Evolutionary conservation across 2,113 vertebrate genomes (phyloP), one percentile per base, ranked within the genome.

Genomic region (Delphinus delphis): DNA sequence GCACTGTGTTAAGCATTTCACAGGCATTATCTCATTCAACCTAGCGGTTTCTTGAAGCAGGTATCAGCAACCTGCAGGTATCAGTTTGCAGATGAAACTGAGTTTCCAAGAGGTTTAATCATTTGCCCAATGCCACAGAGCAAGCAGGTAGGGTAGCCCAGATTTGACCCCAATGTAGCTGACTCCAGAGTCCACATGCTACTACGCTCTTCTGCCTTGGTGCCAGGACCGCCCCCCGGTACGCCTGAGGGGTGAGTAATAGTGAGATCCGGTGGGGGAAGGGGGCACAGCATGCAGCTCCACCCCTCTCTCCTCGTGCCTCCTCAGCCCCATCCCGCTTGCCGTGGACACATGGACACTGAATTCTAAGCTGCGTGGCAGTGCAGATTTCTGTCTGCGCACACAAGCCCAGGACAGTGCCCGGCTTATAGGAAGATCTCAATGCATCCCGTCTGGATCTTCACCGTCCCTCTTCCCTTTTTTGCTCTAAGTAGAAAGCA

Each of bases 1-100:
- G 31, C 36, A 50, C 50, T 0, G 13, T 4, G 44, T 3, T 10
- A 25, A n/a, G 26, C n/a, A 25, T 12, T 7, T 70, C 60, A 71
- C 0, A 44, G 84, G 87, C 8, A 55, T 50, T 8, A 28, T 23
- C 50, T 76, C 76, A 47, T 13, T 14, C n/a, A 62, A 6, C 8
- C 73, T 23, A 36, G 25, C 21, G 58, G 63, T 15, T 76, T 87
- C 36, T 79, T 53, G 50, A 76, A 88, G 74, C 41, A 71, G 73
- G 50, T 67, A 79, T 53, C 67, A 77, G 33, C 82, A 62, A 17
- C 88, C 79, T 47, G 9, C 44, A 47, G 44, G 44, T 47, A 10
- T 47, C 94, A 17, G 68, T 82, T 77, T n/a, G 65, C 94, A 92
- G 62, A 92, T 74, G 53, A 89, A 82, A 83, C 58, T 10, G 79